A percentile compares a stretch with the other conserved stretches of the same genome.
Conservation (phyloP, 2,113 vertebrate genomes). For the Anarhynchus alexandrinus region DNA sequence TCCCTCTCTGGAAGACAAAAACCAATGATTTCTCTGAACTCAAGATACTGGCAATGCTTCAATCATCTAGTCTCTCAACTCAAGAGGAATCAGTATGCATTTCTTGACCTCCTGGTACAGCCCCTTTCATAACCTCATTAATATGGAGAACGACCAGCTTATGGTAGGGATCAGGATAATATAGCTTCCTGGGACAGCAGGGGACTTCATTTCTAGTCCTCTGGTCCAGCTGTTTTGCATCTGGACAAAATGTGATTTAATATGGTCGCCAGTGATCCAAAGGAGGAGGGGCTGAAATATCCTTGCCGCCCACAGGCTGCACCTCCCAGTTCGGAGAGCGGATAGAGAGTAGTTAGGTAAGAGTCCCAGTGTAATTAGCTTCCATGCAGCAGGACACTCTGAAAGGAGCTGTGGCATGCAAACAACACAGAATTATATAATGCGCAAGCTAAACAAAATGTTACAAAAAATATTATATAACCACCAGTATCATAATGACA, state of each 20-base stretch:
- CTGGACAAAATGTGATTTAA: neutral
- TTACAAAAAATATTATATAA: neutral
- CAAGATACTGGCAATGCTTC: neutral
- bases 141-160: neutral
- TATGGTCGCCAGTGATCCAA: neutral
- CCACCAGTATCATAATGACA: neutral
- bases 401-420: neutral
- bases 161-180: neutral
- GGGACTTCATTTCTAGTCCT: neutral
- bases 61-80: neutral
- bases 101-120: neutral
- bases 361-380: neutral
- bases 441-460: neutral
- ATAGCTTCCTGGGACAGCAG: neutral
- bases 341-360: neutral
- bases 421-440: slow-evolving; percentile 9
- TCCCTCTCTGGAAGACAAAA: slow-evolving; percentile 72
- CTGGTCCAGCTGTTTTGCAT: neutral
- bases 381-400: neutral
- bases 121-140: neutral
- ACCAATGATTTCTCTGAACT: neutral
- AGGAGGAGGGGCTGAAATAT: neutral
- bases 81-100: neutral
- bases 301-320: neutral
- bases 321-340: neutral